A percentile compares a stretch with the other conserved stretches of the same genome.
Evolutionary conservation across 2,888 invertebrate genomes (phyloP).

Genomic region (Myathropa florea): DNA sequence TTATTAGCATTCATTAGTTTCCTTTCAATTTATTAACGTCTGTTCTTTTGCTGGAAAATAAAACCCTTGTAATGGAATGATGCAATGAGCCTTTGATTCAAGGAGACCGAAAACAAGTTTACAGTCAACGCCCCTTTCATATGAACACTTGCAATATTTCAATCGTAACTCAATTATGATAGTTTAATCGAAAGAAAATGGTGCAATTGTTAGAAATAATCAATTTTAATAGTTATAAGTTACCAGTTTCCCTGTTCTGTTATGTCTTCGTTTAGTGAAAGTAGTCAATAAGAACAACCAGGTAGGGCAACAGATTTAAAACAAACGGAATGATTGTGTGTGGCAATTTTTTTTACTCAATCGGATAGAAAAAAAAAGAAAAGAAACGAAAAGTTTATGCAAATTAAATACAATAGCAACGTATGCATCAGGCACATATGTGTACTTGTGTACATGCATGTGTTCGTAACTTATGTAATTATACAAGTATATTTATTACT

Average conservation of each 20-base stretch:
- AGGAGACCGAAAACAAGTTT: background rate
- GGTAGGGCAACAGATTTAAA: background rate
- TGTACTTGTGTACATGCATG: background rate
- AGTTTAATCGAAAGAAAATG: slow-evolving; percentile 16
- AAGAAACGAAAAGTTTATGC: background rate
- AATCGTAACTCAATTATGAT: background rate
- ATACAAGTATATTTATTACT: background rate
- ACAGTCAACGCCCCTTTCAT: background rate
- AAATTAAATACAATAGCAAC: background rate
- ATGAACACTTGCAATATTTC: background rate
- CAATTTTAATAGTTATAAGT: slow-evolving; percentile 7
- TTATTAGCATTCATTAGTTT: background rate
- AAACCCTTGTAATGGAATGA: too few relatives aligned
- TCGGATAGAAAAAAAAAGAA: background rate
- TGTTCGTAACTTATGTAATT: slow-evolving; percentile 1
- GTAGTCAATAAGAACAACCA: background rate
- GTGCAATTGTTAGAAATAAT: slow-evolving; percentile 36
- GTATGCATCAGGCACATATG: slow-evolving; percentile 7
- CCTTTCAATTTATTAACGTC: background rate
- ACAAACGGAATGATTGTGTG: background rate
- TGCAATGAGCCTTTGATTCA: background rate
- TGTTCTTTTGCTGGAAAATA: background rate
- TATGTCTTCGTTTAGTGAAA: background rate
- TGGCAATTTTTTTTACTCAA: slow-evolving; percentile 11
- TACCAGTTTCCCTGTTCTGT: background rate